phyloP scores from a whole-genome alignment of 2,797 vertebrate genomes.

The Geotrypetes seraphini region DNA sequence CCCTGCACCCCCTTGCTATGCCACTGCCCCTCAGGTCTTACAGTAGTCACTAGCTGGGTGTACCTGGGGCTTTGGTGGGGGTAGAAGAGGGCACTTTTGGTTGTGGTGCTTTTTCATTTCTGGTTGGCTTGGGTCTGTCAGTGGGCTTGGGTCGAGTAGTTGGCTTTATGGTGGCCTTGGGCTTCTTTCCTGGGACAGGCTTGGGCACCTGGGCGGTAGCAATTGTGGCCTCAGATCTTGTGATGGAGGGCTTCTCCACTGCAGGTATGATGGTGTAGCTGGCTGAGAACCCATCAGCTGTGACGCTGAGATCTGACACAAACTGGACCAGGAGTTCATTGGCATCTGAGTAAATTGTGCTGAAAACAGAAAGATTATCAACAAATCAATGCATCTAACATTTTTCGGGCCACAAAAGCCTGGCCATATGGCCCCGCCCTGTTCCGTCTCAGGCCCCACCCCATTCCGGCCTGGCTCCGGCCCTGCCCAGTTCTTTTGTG shows the following conservation, averaged over 20 bases:
- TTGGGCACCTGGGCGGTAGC: neutral
- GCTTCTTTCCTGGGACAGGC: neutral
- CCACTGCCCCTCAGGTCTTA: too few relatives aligned
- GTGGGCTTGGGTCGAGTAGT: neutral
- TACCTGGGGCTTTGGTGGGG: slow-evolving; percentile 22
- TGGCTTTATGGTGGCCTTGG: slow-evolving; percentile 1
- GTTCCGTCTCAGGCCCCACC: too few relatives aligned
- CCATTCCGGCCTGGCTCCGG: too few relatives aligned
- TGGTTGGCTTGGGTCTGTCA: neutral
- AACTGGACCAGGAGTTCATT: slow-evolving; percentile 83
- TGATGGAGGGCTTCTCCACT: neutral
- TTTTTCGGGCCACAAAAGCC: neutral
- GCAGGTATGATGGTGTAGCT: slow-evolving; percentile 43
- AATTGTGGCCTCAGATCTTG: neutral
- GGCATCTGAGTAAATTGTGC: slow-evolving; percentile 51
- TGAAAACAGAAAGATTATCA: neutral
- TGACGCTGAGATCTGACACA: slow-evolving; percentile 81
- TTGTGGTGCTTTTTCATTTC: slow-evolving; percentile 17
- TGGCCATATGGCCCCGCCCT: too few relatives aligned
- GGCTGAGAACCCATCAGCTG: slow-evolving; percentile 74
- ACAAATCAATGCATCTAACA: too few relatives aligned
- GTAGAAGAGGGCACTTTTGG: slow-evolving; percentile 13
- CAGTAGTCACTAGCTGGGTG: too few relatives aligned
- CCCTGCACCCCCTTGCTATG: too few relatives aligned
- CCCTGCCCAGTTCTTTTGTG: too few relatives aligned